These are phyloP conservation scores for Marmota flaviventris DNA, from an alignment of 2,113 vertebrate genomes.

Conservation along the genomic window DNA sequence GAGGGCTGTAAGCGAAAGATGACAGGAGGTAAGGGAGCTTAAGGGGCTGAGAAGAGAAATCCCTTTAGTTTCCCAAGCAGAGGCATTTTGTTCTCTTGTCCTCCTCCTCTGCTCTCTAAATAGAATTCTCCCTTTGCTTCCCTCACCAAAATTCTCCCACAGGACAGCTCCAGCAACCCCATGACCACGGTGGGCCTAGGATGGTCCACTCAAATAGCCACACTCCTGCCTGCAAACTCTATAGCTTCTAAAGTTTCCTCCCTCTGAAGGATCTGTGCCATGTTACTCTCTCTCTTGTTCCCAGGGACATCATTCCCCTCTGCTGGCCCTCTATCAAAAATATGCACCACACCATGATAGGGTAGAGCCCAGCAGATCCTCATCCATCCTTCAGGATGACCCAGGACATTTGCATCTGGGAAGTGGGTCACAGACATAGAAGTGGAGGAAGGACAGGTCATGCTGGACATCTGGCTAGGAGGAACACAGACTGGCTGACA, in stretches of 20 bases:
- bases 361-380: no score
- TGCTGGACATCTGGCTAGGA: background rate
- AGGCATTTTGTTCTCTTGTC: background rate
- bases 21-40: background rate
- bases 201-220: background rate
- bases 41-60: background rate
- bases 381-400: background rate
- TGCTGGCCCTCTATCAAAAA: background rate
- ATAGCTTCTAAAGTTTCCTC: background rate
- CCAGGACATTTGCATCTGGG: background rate
- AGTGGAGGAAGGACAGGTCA: background rate
- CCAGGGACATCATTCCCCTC: background rate
- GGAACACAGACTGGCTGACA: background rate
- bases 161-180: background rate
- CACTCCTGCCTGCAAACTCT: rapidly evolving
- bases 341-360: background rate
- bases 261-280: background rate
- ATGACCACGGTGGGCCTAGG: no score
- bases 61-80: background rate
- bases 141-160: background rate
- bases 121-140: background rate
- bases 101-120: background rate
- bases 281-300: background rate
- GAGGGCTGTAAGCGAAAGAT: background rate
- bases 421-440: background rate